Conservation (phyloP, 2,797 vertebrate species). For the Tangara arthus region DNA sequence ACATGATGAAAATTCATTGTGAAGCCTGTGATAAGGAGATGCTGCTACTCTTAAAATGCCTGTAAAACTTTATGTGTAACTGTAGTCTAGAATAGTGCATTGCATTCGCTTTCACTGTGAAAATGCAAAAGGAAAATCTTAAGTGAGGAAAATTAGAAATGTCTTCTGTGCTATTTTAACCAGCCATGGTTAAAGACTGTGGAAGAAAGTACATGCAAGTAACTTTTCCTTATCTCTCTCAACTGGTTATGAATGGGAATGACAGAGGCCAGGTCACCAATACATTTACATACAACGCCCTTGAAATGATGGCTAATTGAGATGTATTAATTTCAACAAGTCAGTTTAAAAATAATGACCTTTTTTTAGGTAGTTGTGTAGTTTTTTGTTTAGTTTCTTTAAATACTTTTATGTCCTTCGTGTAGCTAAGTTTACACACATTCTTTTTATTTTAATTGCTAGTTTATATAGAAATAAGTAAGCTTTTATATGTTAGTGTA, state of each 20-base stretch:
- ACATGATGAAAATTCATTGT: neutral
- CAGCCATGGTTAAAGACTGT: neutral
- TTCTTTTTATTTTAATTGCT: neutral
- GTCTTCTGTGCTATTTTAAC: neutral
- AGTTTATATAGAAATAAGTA: neutral
- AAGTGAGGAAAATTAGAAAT: neutral
- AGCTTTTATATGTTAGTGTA: neutral
- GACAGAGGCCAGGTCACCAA: neutral
- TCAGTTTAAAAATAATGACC: neutral
- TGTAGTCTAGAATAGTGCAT: neutral
- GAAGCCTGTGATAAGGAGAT: neutral
- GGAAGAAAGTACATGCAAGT: neutral
- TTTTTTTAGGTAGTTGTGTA: neutral
- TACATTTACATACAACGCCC: neutral
- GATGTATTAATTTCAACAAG: neutral
- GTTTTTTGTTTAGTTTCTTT: neutral
- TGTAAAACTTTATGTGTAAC: neutral
- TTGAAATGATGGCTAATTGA: neutral
- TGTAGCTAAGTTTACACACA: neutral
- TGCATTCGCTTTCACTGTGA: neutral
- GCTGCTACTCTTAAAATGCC: neutral
- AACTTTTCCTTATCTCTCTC: neutral
- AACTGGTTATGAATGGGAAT: neutral
- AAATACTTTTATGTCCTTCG: neutral
- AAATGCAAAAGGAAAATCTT: neutral